These are phyloP conservation scores for Leuciscus waleckii DNA, from an alignment of 2,797 vertebrate genomes.

Conservation along the genomic window DNA sequence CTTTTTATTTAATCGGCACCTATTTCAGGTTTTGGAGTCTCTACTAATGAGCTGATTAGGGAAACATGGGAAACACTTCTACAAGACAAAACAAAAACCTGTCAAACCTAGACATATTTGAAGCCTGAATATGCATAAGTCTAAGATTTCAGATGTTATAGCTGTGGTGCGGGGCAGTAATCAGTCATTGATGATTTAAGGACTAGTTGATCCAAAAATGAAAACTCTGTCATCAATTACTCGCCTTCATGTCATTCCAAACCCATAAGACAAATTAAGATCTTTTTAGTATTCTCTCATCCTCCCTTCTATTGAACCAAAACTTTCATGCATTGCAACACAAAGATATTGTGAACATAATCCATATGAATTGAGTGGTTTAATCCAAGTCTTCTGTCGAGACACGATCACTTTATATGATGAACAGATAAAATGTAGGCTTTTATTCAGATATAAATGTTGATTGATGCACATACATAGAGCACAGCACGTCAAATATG, in stretches of 20 bases:
- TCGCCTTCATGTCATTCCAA: neutral
- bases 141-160: neutral
- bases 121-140: neutral
- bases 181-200: neutral
- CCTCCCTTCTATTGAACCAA: neutral
- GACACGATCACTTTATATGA: neutral
- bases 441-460: neutral
- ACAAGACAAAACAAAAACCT: neutral
- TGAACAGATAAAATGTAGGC: neutral
- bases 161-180: neutral
- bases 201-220: neutral
- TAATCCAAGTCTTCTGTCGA: neutral
- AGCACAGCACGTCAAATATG: neutral
- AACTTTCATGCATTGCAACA: neutral
- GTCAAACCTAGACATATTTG: neutral
- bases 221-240: neutral
- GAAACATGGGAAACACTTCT: neutral
- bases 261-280: neutral
- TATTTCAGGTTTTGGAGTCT: neutral
- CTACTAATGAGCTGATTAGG: neutral
- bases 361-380: neutral
- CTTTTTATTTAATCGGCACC: neutral
- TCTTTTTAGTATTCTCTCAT: neutral
- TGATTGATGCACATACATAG: neutral
- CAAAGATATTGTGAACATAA: neutral